These are phyloP conservation scores for Mythimna vitellina DNA, from an alignment of 2,888 invertebrate genomes.

Conservation along the genomic window DNA sequence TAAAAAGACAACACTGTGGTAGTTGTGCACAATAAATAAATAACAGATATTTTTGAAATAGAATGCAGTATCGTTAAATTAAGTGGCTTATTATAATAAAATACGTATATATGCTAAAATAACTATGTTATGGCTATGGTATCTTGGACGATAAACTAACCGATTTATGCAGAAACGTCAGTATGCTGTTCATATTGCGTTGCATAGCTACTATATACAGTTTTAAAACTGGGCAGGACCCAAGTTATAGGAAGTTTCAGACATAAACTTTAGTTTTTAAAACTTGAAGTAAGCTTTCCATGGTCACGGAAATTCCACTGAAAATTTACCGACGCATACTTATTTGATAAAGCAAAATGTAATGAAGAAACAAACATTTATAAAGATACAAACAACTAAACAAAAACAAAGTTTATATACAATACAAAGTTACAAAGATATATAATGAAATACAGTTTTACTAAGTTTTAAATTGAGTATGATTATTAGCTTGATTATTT, in stretches of 20 bases:
- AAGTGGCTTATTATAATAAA: no score
- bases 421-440: not conserved
- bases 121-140: no score
- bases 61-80: no score
- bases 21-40: no score
- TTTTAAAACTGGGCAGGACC: conserved; percentile 18
- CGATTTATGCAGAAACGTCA: conserved; percentile 5
- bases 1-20: no score
- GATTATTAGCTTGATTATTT: no score
- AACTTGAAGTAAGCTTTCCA: conserved; percentile 3
- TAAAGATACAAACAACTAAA: no score
- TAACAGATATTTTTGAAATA: no score
- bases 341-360: not conserved
- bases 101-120: no score
- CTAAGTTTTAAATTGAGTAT: no score
- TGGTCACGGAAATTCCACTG: not conserved
- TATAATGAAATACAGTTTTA: not conserved
- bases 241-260: conserved; percentile 26
- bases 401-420: no score
- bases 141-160: not conserved
- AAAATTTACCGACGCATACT: not conserved
- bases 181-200: conserved; percentile 1
- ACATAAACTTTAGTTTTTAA: conserved; percentile 22
- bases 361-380: not conserved
- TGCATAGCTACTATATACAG: conserved; percentile 13